These are phyloP conservation scores for Sweltsa coloradensis DNA, from an alignment of 1,140 invertebrate species.

Conservation along the genomic window DNA sequence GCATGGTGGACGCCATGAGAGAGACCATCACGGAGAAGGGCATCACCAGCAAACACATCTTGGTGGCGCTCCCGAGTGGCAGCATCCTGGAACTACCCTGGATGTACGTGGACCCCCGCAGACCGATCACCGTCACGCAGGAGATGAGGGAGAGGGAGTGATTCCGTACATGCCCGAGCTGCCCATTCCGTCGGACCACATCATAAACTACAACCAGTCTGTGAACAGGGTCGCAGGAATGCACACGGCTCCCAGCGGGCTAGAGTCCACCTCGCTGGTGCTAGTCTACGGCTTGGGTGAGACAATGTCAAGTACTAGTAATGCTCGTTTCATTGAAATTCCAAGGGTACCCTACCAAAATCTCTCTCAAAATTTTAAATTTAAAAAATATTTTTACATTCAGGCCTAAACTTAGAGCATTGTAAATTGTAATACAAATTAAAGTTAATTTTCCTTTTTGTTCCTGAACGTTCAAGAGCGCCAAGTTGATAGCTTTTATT, in stretches of 20 bases:
- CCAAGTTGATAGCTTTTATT: too few relatives aligned
- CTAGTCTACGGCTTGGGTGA: conserved; percentile 85
- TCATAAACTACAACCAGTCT: conserved; percentile 94
- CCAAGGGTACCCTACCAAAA: too few relatives aligned
- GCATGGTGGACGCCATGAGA: conserved; percentile 58
- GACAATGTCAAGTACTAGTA: too few relatives aligned
- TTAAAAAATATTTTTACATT: too few relatives aligned
- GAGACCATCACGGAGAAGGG: conserved; percentile 85
- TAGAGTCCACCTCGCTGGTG: conserved; percentile 94
- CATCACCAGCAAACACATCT: conserved; percentile 87
- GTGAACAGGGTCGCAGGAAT: conserved; percentile 63
- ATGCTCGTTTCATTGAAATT: too few relatives aligned
- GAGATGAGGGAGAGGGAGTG: conserved; percentile 75
- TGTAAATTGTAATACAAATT: too few relatives aligned
- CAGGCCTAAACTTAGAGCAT: too few relatives aligned
- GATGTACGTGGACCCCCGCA: conserved; percentile 79
- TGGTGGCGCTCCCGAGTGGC: conserved; percentile 73
- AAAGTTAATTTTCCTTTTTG: too few relatives aligned
- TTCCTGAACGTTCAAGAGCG: too few relatives aligned
- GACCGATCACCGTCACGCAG: conserved; percentile 50
- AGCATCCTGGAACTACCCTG: conserved; percentile 82
- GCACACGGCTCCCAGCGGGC: conserved; percentile 76
- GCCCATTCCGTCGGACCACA: conserved; percentile 73
- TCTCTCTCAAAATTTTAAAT: too few relatives aligned
- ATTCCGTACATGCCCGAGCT: conserved; percentile 95